Base-by-base conservation (phyloP, 2,797 vertebrate genomes). In the Brachyrhaphis roseni region DNA sequence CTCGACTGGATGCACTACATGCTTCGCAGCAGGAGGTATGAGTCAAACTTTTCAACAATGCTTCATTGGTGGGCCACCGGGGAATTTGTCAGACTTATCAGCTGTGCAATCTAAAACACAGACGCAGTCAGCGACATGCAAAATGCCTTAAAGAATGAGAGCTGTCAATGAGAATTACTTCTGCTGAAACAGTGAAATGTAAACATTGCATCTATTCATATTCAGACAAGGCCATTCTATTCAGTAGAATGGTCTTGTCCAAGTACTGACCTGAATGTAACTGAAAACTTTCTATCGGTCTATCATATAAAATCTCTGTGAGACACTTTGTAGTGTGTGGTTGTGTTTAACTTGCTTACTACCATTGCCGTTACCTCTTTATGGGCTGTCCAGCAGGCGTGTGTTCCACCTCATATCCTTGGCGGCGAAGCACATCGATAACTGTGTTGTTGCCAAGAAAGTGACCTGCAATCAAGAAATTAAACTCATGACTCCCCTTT, bases 391-490 rank as follows among this genome's bases (percentile, higher is more conserved):
- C 97, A 83, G 97, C 96, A 10, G 96, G 96, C 74, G 96, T 96
- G 87, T 98, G 97, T 70, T 96, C 95, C 90, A 97, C 96, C 87
- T 97, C 95, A 64, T 97, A 98, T 76, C 97, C 97, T 89, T 97
- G 94, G 76, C 89, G 94, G 88, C 93, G 95, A 83, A 98, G 95
- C 91, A 97, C 96, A 88, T 97, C 96, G 89, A 98, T 97, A 91
- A 97, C 97, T 13, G 96, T 97, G 90, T 96, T 97, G 95, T 97
- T 97, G 89, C 97, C 97, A 88, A 98, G 95, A 94, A 99, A 98
- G 90, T 98, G 97, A 94, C 97, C 97, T 97, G 95, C 46, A 75
- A 86, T 13, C 76, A 31, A 71, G 62, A 77, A 55, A 55, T 55
- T 26, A 55, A 55, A 55, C 49, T 23, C 18, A 64, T 82, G 51